Percentiles rank a stretch among this genome's conserved stretches.
Evolutionary conservation across 2,888 invertebrate genomes (phyloP).

Genomic region (Polydrusus tereticollis): DNA sequence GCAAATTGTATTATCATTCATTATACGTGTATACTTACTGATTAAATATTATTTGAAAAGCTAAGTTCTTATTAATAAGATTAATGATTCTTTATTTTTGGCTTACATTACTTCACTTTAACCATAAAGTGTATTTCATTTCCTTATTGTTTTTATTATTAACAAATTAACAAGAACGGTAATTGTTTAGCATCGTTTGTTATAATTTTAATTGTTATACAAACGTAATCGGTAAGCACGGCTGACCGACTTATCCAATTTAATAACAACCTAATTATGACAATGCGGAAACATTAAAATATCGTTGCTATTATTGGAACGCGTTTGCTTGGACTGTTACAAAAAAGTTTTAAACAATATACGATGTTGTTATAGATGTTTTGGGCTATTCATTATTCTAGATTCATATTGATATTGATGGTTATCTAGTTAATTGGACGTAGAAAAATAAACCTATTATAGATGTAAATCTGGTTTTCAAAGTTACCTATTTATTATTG

Average conservation of each 20-base stretch:
- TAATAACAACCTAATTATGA: background rate
- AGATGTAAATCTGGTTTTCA: background rate
- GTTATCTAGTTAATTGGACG: background rate
- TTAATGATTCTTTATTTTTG: background rate
- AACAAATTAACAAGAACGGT: background rate
- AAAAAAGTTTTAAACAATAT: background rate
- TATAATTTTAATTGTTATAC: background rate
- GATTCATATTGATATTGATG: background rate
- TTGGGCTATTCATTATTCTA: background rate
- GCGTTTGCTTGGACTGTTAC: background rate
- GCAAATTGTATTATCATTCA: too few relatives aligned
- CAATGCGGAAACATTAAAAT: slow-evolving; percentile 8
- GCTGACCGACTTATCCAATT: slow-evolving; percentile 1
- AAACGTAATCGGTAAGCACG: background rate
- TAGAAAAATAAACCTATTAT: background rate
- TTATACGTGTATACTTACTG: too few relatives aligned
- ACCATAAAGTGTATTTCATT: background rate
- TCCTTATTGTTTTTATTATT: slow-evolving; percentile 1
- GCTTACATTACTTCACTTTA: background rate
- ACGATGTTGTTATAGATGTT: background rate
- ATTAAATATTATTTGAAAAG: too few relatives aligned
- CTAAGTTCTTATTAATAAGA: background rate
- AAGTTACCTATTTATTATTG: background rate
- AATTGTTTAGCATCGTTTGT: slow-evolving; percentile 1
- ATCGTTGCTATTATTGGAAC: background rate